These are phyloP conservation scores for Antheraea pernyi DNA, from an alignment of 1,140 invertebrate genomes.

Conservation along the genomic window DNA sequence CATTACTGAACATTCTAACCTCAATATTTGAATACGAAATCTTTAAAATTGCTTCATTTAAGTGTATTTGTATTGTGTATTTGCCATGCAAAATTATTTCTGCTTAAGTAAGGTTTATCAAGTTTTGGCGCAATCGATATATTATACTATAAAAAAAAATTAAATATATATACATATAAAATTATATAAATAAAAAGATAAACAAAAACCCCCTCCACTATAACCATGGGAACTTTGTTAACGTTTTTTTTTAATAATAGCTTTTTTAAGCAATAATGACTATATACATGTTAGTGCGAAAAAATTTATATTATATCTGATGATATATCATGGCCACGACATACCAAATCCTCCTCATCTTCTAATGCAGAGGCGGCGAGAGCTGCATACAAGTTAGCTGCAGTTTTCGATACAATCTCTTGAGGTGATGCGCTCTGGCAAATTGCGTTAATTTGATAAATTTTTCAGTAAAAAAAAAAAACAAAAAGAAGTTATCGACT, in stretches of 20 bases:
- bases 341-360: slow-evolving; percentile 77
- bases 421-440: slow-evolving; percentile 29
- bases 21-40: neutral
- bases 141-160: too few relatives aligned
- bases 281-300: slow-evolving; percentile 5
- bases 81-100: neutral
- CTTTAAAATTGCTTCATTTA: too few relatives aligned
- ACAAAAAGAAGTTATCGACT: too few relatives aligned
- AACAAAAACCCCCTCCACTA: too few relatives aligned
- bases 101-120: neutral
- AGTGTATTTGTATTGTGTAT: neutral
- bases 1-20: too few relatives aligned
- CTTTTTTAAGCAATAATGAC: neutral
- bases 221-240: too few relatives aligned
- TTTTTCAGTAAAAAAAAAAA: too few relatives aligned
- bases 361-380: slow-evolving; percentile 72
- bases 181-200: too few relatives aligned
- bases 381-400: slow-evolving; percentile 75
- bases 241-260: neutral
- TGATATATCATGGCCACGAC: slow-evolving; percentile 4
- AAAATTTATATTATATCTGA: neutral
- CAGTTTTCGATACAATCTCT: slow-evolving; percentile 74
- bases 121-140: too few relatives aligned
- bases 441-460: neutral
- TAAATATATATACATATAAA: too few relatives aligned